A percentile compares a stretch with the other conserved stretches of the same genome.
Evolutionary conservation across 2,888 invertebrate species (phyloP).

Genomic region (Lithosia quadra): DNA sequence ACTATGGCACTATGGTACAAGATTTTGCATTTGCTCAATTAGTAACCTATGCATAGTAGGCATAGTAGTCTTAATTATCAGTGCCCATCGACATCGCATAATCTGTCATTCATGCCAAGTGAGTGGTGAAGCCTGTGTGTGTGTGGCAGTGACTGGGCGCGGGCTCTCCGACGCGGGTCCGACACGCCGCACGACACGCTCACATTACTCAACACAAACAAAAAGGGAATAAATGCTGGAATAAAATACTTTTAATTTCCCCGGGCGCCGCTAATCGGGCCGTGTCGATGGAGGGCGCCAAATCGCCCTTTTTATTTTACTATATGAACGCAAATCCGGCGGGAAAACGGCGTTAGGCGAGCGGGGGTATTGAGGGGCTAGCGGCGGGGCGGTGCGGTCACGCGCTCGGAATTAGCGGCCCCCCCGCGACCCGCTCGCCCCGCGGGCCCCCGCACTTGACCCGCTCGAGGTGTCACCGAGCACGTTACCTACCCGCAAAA

Average conservation of each 20-base stretch:
- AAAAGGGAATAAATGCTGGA: constrained; percentile 84
- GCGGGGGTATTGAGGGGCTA: constrained; percentile 28
- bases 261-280: constrained; percentile 85
- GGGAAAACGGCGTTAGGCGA: constrained; percentile 75
- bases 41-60: too few species aligned
- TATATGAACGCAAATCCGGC: constrained; percentile 85
- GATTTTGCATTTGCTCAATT: not conserved
- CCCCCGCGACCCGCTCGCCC: constrained; percentile 53
- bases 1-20: too few species aligned
- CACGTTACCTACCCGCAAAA: constrained; percentile 82
- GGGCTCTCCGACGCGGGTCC: constrained; percentile 40
- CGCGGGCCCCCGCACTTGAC: constrained; percentile 68
- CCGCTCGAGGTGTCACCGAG: constrained; percentile 81
- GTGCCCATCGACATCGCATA: constrained; percentile 32
- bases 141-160: constrained; percentile 16
- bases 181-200: constrained; percentile 62
- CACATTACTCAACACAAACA: constrained; percentile 80
- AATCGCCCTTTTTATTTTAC: constrained; percentile 86
- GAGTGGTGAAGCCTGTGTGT: constrained; percentile 17
- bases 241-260: constrained; percentile 87
- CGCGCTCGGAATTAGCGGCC: constrained; percentile 80
- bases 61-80: constrained; percentile 10
- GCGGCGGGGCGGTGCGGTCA: constrained; percentile 70
- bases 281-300: constrained; percentile 83
- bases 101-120: constrained; percentile 46